A percentile compares a stretch with the other conserved stretches of the same genome.
phyloP scores from a whole-genome alignment of 2,113 vertebrate genomes.

The Grantiella picta region DNA sequence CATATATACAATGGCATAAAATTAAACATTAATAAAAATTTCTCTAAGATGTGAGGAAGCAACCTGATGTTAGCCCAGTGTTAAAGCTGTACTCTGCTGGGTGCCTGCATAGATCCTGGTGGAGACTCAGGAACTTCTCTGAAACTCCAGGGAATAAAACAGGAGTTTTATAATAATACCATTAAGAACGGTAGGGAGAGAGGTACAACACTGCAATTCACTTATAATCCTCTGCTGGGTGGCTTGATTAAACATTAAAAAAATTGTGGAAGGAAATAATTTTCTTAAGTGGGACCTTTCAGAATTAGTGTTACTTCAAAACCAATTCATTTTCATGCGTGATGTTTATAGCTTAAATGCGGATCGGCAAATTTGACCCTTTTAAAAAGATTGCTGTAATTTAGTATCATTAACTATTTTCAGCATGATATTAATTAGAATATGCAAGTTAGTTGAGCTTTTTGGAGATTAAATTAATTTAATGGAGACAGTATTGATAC shows the following conservation, averaged over 20 bases:
- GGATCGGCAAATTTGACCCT: constrained; percentile 27
- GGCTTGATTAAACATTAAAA: constrained; percentile 21
- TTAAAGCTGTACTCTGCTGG: not conserved
- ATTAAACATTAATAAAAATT: not conserved
- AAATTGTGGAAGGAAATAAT: constrained; percentile 52
- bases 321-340: constrained; percentile 19
- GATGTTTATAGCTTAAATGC: constrained; percentile 43
- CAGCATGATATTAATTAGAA: constrained; percentile 44
- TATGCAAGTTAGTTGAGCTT: not conserved
- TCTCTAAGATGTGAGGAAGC: not conserved
- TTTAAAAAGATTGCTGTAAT: constrained; percentile 55
- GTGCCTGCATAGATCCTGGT: not conserved
- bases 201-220: not conserved
- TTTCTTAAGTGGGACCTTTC: constrained; percentile 46
- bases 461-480: constrained; percentile 10
- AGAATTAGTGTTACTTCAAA: constrained; percentile 56
- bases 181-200: not conserved
- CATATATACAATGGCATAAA: not conserved
- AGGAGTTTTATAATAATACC: not conserved
- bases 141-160: not conserved
- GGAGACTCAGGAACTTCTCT: not conserved
- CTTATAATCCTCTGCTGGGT: not conserved
- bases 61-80: not conserved
- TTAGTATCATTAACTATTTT: constrained; percentile 59
- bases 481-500: not conserved